Conservation (phyloP, 2,888 invertebrate genomes). For the Eilema depressum region DNA sequence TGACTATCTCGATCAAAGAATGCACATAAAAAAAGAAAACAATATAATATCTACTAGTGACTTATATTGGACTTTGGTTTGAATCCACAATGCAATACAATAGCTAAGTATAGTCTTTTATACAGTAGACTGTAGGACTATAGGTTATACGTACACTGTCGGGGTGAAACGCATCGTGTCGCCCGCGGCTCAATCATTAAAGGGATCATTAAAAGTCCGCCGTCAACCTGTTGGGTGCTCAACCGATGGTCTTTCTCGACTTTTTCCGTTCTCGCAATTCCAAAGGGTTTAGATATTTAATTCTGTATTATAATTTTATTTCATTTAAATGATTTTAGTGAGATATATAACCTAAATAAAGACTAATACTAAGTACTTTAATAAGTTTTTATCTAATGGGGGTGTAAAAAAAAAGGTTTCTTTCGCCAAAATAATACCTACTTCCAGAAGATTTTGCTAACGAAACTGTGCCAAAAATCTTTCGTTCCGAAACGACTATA, state of each 20-base stretch:
- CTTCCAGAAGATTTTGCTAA: too few species aligned
- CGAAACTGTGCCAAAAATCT: too few species aligned
- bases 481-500: too few species aligned
- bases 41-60: too few species aligned
- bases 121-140: constrained; percentile 3
- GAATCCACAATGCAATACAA: constrained; percentile 25
- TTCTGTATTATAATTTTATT: constrained; percentile 38
- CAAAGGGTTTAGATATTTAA: constrained; percentile 54
- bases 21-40: too few species aligned
- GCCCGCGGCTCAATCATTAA: constrained; percentile 76
- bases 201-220: constrained; percentile 75
- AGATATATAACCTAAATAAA: too few species aligned
- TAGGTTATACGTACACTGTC: constrained; percentile 47
- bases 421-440: too few species aligned
- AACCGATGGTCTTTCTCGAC: constrained; percentile 60
- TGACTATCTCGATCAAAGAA: too few species aligned
- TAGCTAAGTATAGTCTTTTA: constrained; percentile 18
- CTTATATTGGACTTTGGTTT: too few species aligned
- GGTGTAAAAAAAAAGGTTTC: too few species aligned
- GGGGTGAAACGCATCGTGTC: constrained; percentile 61
- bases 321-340: constrained; percentile 20
- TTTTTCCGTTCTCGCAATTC: constrained; percentile 52
- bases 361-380: too few species aligned
- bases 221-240: constrained; percentile 64
- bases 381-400: too few species aligned